A percentile compares a stretch with the other conserved stretches of the same genome.
phyloP scores from a whole-genome alignment of 2,888 invertebrate species.

The Drosophila niveifrons region DNA sequence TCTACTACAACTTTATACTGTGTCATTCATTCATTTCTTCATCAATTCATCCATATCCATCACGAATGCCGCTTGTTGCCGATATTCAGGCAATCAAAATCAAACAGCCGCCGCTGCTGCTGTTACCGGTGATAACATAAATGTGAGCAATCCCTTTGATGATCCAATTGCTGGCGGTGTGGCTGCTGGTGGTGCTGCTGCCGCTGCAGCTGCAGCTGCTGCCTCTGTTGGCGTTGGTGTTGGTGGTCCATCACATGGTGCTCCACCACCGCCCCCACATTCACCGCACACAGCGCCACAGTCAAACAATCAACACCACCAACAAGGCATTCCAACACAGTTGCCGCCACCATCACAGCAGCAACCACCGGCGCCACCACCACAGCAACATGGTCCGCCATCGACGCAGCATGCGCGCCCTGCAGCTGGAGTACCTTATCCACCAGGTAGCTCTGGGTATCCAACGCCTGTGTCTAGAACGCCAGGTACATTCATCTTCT shows the following conservation, averaged over 20 bases:
- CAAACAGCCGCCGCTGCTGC: constrained; percentile 80
- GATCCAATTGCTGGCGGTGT: constrained; percentile 87
- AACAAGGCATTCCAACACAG: constrained; percentile 63
- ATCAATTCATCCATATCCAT: constrained; percentile 54
- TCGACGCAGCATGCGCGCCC: constrained; percentile 72
- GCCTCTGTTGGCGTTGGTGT: constrained; percentile 41
- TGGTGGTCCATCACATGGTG: constrained; percentile 51
- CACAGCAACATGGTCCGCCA: constrained; percentile 71
- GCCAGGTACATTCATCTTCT: constrained; percentile 83
- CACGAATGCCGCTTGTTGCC: constrained; percentile 65
- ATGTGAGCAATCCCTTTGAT: constrained; percentile 94
- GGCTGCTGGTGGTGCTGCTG: constrained; percentile 58
- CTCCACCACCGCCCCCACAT: constrained; percentile 67
- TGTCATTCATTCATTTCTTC: constrained; percentile 71
- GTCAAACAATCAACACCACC: constrained; percentile 54
- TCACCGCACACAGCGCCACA: constrained; percentile 69
- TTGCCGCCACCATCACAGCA: constrained; percentile 56
- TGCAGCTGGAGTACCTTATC: constrained; percentile 82
- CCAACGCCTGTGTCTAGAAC: constrained; percentile 85
- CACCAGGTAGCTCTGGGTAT: constrained; percentile 84
- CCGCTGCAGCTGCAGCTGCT: constrained; percentile 37
- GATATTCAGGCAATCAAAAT: constrained; percentile 77
- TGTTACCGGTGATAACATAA: constrained; percentile 91
- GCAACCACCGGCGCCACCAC: constrained; percentile 62
- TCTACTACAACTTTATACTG: constrained; percentile 57